Evolutionary conservation across 2,888 invertebrate genomes (phyloP).

Genomic region (Epiblema foenella): DNA sequence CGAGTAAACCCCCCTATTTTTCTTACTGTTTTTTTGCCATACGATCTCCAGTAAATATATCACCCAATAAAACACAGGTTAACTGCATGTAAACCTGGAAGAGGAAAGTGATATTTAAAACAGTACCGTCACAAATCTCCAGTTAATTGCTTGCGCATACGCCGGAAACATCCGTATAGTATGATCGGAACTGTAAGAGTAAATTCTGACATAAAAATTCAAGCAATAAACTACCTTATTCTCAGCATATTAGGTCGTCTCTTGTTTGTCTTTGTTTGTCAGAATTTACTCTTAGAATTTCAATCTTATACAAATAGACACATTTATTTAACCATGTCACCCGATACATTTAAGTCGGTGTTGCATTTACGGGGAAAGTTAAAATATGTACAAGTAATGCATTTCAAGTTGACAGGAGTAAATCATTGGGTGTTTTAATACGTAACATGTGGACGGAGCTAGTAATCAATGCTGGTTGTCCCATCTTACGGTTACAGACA

Average conservation of each 20-base stretch:
- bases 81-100: constrained; percentile 34
- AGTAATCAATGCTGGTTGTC: too few species aligned
- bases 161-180: constrained; percentile 67
- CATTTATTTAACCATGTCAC: constrained; percentile 74
- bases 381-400: constrained; percentile 43
- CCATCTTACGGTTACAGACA: too few species aligned
- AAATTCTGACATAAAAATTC: too few species aligned
- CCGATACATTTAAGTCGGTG: constrained; percentile 65
- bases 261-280: too few species aligned
- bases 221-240: too few species aligned
- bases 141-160: constrained; percentile 62
- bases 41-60: neutral
- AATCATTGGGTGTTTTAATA: constrained; percentile 34
- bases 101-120: constrained; percentile 42
- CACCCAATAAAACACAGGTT: constrained; percentile 37
- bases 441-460: constrained; percentile 11
- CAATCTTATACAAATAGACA: constrained; percentile 67
- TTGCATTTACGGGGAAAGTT: constrained; percentile 48
- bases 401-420: constrained; percentile 36
- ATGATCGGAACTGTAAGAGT: too few species aligned
- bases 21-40: neutral
- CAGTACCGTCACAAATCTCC: constrained; percentile 51
- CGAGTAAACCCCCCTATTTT: neutral
- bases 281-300: too few species aligned
- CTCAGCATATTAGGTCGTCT: too few species aligned